These are phyloP conservation scores for Lanistes nyassanus DNA, from an alignment of 1,140 invertebrate species.

Conservation along the genomic window DNA sequence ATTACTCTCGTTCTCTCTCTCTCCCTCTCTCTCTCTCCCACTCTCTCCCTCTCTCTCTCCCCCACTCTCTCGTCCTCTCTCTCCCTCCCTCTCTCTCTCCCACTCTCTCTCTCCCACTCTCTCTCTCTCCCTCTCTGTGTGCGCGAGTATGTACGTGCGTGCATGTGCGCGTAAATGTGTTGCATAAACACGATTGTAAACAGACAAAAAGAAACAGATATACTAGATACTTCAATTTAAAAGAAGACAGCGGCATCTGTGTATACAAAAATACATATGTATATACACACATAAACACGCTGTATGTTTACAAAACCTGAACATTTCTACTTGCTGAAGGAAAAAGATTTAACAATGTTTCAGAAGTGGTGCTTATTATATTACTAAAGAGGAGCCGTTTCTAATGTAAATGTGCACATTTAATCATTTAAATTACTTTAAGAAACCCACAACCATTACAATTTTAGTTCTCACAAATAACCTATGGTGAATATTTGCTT, in stretches of 20 bases:
- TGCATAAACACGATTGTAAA: background rate
- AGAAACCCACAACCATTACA: no score
- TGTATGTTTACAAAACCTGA: background rate
- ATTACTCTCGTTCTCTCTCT: background rate
- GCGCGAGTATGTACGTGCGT: slow-evolving; percentile 4
- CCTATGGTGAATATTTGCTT: no score
- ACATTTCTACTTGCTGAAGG: background rate
- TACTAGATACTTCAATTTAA: background rate
- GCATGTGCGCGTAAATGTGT: background rate
- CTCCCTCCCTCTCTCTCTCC: background rate
- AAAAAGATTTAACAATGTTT: background rate
- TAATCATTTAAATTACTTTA: no score
- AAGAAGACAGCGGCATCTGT: background rate
- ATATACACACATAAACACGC: background rate
- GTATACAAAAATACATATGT: background rate
- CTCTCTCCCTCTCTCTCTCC: slow-evolving; percentile 5
- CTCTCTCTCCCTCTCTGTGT: background rate
- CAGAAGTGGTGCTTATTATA: background rate
- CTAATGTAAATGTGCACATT: no score
- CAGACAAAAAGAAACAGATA: background rate
- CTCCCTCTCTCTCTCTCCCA: slow-evolving; percentile 6
- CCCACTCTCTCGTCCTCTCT: slow-evolving; percentile 6
- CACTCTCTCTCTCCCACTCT: no score
- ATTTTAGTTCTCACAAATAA: no score
- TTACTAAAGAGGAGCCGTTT: no score